Conservation (phyloP, 2,888 invertebrate genomes). For the Ditula angustiorana region DNA sequence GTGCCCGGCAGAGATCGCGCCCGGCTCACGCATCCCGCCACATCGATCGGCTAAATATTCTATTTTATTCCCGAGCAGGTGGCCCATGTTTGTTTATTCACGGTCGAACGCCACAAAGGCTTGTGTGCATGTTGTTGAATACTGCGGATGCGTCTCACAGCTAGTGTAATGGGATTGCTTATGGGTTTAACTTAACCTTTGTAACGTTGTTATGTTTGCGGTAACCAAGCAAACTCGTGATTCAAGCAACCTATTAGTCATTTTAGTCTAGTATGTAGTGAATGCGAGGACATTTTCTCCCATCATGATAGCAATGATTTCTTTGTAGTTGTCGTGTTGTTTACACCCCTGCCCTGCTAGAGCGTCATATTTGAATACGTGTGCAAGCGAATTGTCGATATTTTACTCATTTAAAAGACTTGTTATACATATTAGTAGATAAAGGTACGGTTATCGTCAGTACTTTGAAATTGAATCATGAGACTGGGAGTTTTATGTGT, state of each 20-base stretch:
- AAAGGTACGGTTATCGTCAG: background rate
- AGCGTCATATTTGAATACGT: too few species aligned
- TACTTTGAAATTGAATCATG: background rate
- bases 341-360: too few species aligned
- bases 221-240: background rate
- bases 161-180: background rate
- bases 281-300: too few species aligned
- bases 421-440: background rate
- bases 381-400: too few species aligned
- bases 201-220: background rate
- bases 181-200: background rate
- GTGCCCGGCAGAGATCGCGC: conserved; percentile 45
- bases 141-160: conserved; percentile 18
- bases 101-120: conserved; percentile 57
- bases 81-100: conserved; percentile 68
- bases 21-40: conserved; percentile 48
- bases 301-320: too few species aligned
- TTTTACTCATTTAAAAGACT: background rate
- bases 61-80: conserved; percentile 57
- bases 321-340: too few species aligned
- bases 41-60: conserved; percentile 60
- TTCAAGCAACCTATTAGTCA: too few species aligned
- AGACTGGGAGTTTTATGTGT: background rate
- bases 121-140: conserved; percentile 22
- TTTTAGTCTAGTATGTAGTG: too few species aligned